Evolutionary conservation across 2,888 invertebrate genomes (phyloP), one percentile per base, ranked within the genome.

Genomic region (Dryococelus australis): DNA sequence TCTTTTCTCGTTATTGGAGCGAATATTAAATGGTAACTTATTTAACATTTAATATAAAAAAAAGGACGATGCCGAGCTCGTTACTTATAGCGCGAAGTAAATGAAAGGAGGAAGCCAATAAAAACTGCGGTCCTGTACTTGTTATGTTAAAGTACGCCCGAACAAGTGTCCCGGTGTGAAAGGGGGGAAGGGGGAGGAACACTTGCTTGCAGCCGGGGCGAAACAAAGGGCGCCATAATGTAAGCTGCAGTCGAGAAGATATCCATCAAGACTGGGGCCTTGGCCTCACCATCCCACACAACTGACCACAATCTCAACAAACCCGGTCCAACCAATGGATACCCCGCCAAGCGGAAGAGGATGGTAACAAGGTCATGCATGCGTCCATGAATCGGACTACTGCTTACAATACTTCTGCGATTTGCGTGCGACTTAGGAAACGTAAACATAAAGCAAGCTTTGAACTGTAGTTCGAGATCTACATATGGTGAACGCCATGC

Each of bases 181-280:
- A 65, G 47, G 10, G 47, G 8, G 47, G 47, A 47, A 47, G 47
- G 47, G 16, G 47, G 47, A 47, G 47, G 65, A 47, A 47, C 65
- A 65, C 65, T n/a, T 24, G 65, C 65, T 24, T 13, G 20, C 65
- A 13, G 65, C 65, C 65, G 16, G 4, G 20, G 65, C 20, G 65
- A 65, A 65, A 65, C 65, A 65, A 65, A 65, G 65, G 65, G 65
- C 65, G 65, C n/a, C 65, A n/a, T 65, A n/a, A 65, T 65, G 65
- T n/a, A 65, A 10, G 65, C 65, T 65, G 65, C 65, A 51, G 35
- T 35, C 12, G 65, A 10, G 13, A 65, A 65, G 65, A 65, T 65
- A 65, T 8, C 47, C 65, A 65, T 65, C 65, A 6, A 20, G n/a
- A 24, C 65, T 8, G n/a, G n/a, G 65, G n/a, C 65, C 65, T 65